Conservation (phyloP, 2,797 vertebrate species). For the Schizopygopsis pylzovi region DNA sequence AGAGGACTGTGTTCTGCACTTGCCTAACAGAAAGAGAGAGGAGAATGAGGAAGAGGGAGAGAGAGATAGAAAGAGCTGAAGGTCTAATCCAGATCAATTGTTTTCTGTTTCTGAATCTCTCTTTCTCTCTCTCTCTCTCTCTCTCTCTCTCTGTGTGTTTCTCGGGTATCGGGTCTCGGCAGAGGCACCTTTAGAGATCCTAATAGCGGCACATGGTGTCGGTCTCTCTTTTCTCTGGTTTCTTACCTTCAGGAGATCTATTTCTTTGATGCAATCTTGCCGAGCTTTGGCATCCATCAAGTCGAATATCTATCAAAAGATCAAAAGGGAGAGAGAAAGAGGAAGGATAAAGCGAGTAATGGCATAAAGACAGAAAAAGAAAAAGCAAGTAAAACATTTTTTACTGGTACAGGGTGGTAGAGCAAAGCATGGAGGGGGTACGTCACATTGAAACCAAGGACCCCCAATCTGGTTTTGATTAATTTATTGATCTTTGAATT, state of each 20-base stretch:
- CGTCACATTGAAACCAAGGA: conserved; percentile 13
- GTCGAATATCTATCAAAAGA: conserved; percentile 95
- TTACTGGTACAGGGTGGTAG: conserved; percentile 23
- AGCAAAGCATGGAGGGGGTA: not conserved
- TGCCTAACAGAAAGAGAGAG: conserved; percentile 50
- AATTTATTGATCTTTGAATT: not conserved
- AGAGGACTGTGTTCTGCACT: conserved; percentile 62
- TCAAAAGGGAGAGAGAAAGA: conserved; percentile 74
- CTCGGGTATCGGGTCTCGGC: conserved; percentile 80
- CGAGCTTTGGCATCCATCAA: conserved; percentile 99
- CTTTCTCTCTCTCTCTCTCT: conserved; percentile 36
- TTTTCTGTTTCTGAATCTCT: conserved; percentile 68
- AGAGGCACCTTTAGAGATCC: conserved; percentile 82
- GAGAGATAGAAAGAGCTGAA: conserved; percentile 52
- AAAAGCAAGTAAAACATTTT: conserved; percentile 6
- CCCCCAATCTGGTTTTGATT: not conserved
- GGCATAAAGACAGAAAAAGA: conserved; percentile 40
- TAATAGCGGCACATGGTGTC: conserved; percentile 74
- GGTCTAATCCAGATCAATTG: conserved; percentile 81
- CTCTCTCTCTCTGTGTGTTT: conserved; percentile 47
- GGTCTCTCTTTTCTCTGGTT: conserved; percentile 74
- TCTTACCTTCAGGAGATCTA: conserved; percentile 99
- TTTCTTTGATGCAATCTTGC: conserved; percentile 99
- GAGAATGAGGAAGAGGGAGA: conserved; percentile 10
- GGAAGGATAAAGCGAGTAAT: conserved; percentile 66